phyloP scores from a whole-genome alignment of 2,797 vertebrate genomes.

The Alauda arvensis region DNA sequence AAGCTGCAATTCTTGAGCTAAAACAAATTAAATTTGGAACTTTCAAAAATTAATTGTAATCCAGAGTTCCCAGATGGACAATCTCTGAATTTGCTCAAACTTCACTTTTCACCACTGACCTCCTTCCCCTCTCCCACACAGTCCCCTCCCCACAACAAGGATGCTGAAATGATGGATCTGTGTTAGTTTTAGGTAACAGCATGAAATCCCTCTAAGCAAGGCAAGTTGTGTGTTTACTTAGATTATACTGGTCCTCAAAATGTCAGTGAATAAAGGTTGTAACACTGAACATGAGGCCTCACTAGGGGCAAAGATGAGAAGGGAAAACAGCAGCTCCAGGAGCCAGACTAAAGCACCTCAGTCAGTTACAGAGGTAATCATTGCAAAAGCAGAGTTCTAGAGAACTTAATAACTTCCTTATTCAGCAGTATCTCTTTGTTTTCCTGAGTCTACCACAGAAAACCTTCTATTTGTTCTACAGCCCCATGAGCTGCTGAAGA shows the following conservation, averaged over 20 bases:
- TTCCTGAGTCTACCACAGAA: background rate
- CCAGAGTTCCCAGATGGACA: background rate
- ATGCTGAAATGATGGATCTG: background rate
- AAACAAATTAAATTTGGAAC: background rate
- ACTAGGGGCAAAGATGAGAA: background rate
- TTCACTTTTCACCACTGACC: background rate
- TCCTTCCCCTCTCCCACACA: background rate
- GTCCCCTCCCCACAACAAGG: fast-evolving
- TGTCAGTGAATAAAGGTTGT: background rate
- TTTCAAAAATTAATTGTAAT: background rate
- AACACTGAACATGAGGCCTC: background rate
- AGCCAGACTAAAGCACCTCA: background rate
- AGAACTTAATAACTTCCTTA: background rate
- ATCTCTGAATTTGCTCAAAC: background rate
- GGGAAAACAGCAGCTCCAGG: background rate
- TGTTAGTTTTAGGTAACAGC: background rate
- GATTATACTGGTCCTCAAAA: background rate
- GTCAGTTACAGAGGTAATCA: background rate
- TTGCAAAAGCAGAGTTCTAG: background rate
- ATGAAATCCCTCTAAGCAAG: background rate
- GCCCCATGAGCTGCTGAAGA: background rate
- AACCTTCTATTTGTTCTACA: background rate
- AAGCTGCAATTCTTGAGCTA: background rate
- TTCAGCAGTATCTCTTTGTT: background rate
- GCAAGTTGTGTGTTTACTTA: background rate